These are phyloP conservation scores for Agrochola macilenta DNA, from an alignment of 2,888 invertebrate species.

Conservation along the genomic window DNA sequence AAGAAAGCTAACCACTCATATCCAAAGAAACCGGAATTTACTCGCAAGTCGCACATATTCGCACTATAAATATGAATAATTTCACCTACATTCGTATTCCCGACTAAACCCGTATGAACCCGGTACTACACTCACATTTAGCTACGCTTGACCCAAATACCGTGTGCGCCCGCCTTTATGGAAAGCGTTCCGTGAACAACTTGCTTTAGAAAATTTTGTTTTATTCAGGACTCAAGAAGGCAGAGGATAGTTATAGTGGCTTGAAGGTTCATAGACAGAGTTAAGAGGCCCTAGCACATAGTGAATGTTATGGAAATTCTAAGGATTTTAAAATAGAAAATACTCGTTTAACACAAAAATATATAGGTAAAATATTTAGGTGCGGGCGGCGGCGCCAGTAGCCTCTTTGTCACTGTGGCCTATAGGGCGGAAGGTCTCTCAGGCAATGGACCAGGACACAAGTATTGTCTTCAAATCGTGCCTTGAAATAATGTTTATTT, in stretches of 20 bases:
- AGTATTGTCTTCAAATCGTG: too few species aligned
- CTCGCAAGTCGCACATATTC: slow-evolving; percentile 21
- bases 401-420: too few species aligned
- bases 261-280: not conserved
- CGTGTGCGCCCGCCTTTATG: slow-evolving; percentile 47
- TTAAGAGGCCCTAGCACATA: too few species aligned
- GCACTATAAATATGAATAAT: slow-evolving; percentile 57
- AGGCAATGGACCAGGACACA: too few species aligned
- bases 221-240: slow-evolving; percentile 35
- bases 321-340: too few species aligned
- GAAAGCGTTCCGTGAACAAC: slow-evolving; percentile 35
- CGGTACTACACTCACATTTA: slow-evolving; percentile 54
- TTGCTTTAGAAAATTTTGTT: slow-evolving; percentile 47
- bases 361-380: too few species aligned
- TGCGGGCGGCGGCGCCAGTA: too few species aligned
- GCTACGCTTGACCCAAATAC: slow-evolving; percentile 59
- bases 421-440: too few species aligned
- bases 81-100: slow-evolving; percentile 36
- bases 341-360: too few species aligned
- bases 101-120: slow-evolving; percentile 47
- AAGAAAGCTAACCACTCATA: not conserved
- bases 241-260: not conserved
- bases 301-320: too few species aligned
- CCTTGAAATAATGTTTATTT: too few species aligned
- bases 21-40: slow-evolving; percentile 3